phyloP scores from a whole-genome alignment of 2,888 invertebrate species.

The Axea sp. region DNA sequence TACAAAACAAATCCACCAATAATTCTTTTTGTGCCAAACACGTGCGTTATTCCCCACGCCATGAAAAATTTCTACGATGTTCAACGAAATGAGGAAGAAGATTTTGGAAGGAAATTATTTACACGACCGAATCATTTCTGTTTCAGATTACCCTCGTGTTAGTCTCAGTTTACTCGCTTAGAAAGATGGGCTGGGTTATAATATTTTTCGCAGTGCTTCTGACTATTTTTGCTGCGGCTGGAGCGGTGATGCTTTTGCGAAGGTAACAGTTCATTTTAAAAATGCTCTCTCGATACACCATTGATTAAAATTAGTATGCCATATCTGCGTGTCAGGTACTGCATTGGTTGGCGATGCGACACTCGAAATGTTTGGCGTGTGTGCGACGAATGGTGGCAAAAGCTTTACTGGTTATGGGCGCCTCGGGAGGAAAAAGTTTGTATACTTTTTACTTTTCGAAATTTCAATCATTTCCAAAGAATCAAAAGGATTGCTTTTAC shows the following conservation, averaged over 20 bases:
- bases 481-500: too few species aligned
- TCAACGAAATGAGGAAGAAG: too few species aligned
- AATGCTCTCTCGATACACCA: background rate
- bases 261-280: constrained; percentile 65
- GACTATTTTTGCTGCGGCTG: constrained; percentile 69
- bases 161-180: background rate
- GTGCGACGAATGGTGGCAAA: constrained; percentile 77
- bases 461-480: too few species aligned
- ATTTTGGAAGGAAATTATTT: too few species aligned
- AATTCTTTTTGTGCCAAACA: too few species aligned
- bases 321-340: constrained; percentile 66
- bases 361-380: constrained; percentile 75
- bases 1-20: too few species aligned
- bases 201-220: constrained; percentile 72
- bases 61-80: too few species aligned
- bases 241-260: constrained; percentile 71
- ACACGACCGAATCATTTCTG: too few species aligned
- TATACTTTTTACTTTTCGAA: too few species aligned
- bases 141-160: constrained; percentile 3
- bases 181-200: constrained; percentile 74
- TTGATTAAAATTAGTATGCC: constrained; percentile 45
- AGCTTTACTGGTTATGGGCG: constrained; percentile 77
- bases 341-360: constrained; percentile 74
- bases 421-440: constrained; percentile 77
- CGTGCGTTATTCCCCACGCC: too few species aligned